Base-by-base conservation (phyloP, 2,113 vertebrate genomes). In the Tinamus guttatus region DNA sequence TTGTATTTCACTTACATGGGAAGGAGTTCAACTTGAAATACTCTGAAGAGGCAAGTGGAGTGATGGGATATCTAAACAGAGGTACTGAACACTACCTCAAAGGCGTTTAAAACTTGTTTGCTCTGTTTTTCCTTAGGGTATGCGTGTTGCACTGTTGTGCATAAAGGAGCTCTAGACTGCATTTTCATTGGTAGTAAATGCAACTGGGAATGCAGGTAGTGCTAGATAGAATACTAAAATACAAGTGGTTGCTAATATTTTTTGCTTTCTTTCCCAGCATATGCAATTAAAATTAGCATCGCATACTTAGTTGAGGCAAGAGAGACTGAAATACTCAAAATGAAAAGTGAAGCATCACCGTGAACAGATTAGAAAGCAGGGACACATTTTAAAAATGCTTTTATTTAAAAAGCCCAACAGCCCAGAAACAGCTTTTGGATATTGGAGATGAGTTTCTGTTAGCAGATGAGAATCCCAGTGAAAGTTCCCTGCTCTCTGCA, bases 111-210 rank as follows among this genome's bases (percentile, higher is more conserved):
- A 91, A 85, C 34, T 85, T 8, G 0, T 6, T 25, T 65, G 62
- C 14, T 85, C 78, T 79, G 21, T 71, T 90, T 96, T 76, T 87
- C 58, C 65, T 89, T 79, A 60, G 70, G 47, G 16, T 93, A 60
- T 76, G 9, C 0, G 0, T 43, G 78, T 70, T 91, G 67, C 65
- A 65, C 0, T 0, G 32, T 58, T 81, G 62, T 94, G 32, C 70
- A 69, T 43, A 91, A 94, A 51, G 85, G 47, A 76, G 45, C 17
- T 69, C 38, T 41, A 24, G 52, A 28, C 58, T 79, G 65, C 22
- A 85, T 22, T 85, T 85, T 87, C 62, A 89, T 25, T 14, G 47
- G 32, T 28, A 76, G 21, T 22, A 82, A 95, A 80, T 76, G 34
- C 58, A 82, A 34, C 22, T 82, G 75, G 28, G 40, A 93, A 45